Conservation (phyloP, 2,797 vertebrate genomes). For the Vireo griseus region DNA sequence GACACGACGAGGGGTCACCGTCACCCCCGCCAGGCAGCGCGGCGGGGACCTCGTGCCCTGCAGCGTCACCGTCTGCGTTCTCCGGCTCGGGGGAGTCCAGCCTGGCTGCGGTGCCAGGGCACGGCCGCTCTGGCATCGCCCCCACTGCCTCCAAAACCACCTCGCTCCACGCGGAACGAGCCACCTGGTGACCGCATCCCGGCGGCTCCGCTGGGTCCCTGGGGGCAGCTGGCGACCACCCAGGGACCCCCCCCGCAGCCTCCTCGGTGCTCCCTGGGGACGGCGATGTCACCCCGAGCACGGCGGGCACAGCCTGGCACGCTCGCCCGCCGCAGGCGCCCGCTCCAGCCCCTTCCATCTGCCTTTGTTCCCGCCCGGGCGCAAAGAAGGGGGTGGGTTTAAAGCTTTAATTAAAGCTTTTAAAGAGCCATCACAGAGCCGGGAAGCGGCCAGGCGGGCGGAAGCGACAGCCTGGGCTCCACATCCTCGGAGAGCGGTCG, state of each 20-base stretch:
- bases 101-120: background rate
- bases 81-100: background rate
- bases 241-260: background rate
- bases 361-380: background rate
- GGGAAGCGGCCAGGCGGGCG: background rate
- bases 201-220: fast-evolving
- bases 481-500: background rate
- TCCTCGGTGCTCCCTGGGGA: background rate
- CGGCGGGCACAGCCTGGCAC: background rate
- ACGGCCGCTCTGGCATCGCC: background rate
- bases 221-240: background rate
- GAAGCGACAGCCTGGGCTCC: background rate
- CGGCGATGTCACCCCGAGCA: background rate
- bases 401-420: constrained; percentile 43
- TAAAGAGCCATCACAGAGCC: constrained; percentile 20
- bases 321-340: background rate
- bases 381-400: background rate
- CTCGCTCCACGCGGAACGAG: fast-evolving
- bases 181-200: fast-evolving
- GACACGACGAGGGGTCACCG: fast-evolving
- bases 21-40: background rate
- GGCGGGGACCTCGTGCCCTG: background rate
- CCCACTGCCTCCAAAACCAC: fast-evolving
- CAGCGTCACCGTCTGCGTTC: background rate
- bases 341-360: background rate